Evolutionary conservation across 2,888 invertebrate genomes (phyloP).

Genomic region (Agrilus mali): DNA sequence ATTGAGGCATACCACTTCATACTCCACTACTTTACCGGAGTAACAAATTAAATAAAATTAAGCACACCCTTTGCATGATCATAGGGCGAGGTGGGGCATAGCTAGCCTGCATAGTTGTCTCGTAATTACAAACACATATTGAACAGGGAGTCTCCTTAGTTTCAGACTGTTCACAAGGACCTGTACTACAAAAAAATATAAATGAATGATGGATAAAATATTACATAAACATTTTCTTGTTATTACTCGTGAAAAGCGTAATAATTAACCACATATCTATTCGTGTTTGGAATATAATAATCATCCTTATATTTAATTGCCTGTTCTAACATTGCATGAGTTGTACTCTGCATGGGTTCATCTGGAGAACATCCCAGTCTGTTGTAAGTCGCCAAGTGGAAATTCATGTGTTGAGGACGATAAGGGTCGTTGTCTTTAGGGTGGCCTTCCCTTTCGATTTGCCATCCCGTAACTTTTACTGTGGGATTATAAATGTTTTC

Average conservation of each 20-base stretch:
- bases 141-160: constrained; percentile 7
- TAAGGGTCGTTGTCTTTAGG: constrained; percentile 41
- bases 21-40: too few relatives aligned
- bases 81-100: constrained; percentile 38
- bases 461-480: constrained; percentile 39
- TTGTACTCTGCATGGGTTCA: constrained; percentile 36
- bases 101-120: constrained; percentile 40
- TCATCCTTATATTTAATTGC: constrained; percentile 30
- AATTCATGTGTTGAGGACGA: constrained; percentile 35
- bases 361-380: constrained; percentile 31
- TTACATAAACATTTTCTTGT: background rate
- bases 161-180: constrained; percentile 10
- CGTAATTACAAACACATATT: constrained; percentile 31
- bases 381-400: constrained; percentile 36
- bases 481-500: constrained; percentile 33
- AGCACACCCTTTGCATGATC: constrained; percentile 36
- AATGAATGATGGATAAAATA: background rate
- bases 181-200: constrained; percentile 10
- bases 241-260: constrained; percentile 19
- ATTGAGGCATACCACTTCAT: too few relatives aligned
- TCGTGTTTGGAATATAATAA: constrained; percentile 26
- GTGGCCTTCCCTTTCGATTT: constrained; percentile 31
- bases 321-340: constrained; percentile 37
- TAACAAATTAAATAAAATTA: constrained; percentile 1
- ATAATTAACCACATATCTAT: constrained; percentile 20